phyloP scores from a whole-genome alignment of 2,797 vertebrate species.

The Paramormyrops hopkinsi region DNA sequence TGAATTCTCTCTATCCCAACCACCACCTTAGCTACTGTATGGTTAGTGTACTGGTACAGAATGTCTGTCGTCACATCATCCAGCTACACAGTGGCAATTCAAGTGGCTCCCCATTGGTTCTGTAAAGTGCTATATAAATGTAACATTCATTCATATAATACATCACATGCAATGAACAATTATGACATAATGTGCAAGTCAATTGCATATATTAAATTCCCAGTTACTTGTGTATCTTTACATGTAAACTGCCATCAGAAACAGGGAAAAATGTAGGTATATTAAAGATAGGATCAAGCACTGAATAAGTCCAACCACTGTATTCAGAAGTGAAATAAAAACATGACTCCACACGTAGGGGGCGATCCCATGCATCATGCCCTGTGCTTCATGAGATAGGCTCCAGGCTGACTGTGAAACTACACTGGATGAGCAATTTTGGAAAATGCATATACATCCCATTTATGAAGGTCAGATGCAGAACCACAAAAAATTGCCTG shows the following conservation, averaged over 20 bases:
- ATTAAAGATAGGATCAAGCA: neutral
- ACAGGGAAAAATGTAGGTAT: slow-evolving; percentile 11
- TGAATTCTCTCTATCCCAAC: neutral
- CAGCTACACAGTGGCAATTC: neutral
- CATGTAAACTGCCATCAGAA: slow-evolving; percentile 38
- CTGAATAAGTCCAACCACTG: neutral
- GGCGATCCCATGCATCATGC: neutral
- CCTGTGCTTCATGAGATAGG: neutral
- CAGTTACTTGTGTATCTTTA: neutral
- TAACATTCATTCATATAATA: neutral
- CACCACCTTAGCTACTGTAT: neutral
- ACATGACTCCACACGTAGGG: neutral
- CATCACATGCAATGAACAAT: neutral
- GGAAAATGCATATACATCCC: slow-evolving; percentile 1
- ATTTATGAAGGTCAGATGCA: neutral
- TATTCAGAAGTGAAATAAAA: neutral
- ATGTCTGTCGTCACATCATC: neutral
- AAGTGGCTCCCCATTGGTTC: neutral
- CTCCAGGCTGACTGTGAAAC: neutral
- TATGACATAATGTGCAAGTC: neutral
- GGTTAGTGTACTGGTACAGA: neutral
- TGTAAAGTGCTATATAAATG: neutral
- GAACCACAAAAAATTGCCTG: neutral
- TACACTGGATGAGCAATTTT: neutral
- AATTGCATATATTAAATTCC: neutral